Conservation (phyloP, 2,888 invertebrate species). For the Trichogramma dendrolimi region DNA sequence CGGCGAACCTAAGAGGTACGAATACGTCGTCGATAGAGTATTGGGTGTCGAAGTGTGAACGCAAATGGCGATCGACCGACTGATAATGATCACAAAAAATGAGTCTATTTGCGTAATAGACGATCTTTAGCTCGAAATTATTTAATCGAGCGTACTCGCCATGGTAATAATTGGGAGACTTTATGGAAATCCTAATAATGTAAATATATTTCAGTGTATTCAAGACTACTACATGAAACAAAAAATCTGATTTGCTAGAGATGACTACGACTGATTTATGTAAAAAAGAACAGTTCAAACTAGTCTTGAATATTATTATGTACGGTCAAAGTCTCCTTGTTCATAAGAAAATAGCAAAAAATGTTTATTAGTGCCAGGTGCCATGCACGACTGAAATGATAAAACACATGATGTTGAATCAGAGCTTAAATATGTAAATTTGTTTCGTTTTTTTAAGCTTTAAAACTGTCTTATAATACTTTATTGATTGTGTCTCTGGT, state of each 20-base stretch:
- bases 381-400: constrained; percentile 32
- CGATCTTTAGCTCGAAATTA: too few species aligned
- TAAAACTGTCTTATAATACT: constrained; percentile 20
- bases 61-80: not conserved
- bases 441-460: constrained; percentile 17
- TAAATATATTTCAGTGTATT: too few species aligned
- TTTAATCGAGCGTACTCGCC: too few species aligned
- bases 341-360: constrained; percentile 10
- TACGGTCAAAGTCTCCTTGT: constrained; percentile 13
- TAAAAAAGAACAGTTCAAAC: not conserved
- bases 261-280: too few species aligned
- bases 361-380: constrained; percentile 24
- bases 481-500: not conserved
- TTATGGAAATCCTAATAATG: too few species aligned
- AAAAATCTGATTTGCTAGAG: too few species aligned
- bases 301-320: constrained; percentile 15
- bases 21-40: constrained; percentile 78
- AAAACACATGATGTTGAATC: constrained; percentile 7
- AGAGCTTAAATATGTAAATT: constrained; percentile 4
- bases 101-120: too few species aligned
- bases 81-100: not conserved
- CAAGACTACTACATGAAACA: too few species aligned
- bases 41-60: constrained; percentile 79
- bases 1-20: constrained; percentile 62
- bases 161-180: too few species aligned